Conservation (phyloP, 23 tunicate species). For the Styela plicata region DNA sequence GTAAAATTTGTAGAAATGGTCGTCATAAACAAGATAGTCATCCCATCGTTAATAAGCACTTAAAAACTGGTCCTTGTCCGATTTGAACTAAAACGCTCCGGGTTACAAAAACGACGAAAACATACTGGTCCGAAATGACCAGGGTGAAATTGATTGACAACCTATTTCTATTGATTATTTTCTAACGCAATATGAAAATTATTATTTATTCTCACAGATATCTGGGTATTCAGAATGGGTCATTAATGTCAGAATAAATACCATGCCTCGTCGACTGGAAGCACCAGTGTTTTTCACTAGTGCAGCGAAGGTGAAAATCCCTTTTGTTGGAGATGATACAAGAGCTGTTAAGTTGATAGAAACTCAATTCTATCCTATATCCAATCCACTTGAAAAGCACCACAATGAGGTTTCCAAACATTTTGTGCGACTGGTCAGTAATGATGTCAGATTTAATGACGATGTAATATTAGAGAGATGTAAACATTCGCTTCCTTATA, state of each 20-base stretch:
- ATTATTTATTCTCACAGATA: too few species aligned
- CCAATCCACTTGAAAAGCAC: constrained; percentile 60
- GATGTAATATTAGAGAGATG: constrained; percentile 76
- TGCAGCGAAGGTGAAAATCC: constrained; percentile 78
- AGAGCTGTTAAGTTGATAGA: constrained; percentile 34
- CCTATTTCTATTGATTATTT: too few species aligned
- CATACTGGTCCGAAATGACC: too few species aligned
- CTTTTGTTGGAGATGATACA: constrained; percentile 94
- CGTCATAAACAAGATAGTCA: too few species aligned
- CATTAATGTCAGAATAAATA: background rate
- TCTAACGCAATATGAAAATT: too few species aligned
- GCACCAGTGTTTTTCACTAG: constrained; percentile 85
- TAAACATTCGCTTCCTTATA: constrained; percentile 58
- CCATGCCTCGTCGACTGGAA: constrained; percentile 46
- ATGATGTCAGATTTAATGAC: constrained; percentile 42
- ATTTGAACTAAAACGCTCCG: too few species aligned
- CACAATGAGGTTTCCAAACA: constrained; percentile 38
- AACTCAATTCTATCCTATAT: constrained; percentile 32
- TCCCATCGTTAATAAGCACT: too few species aligned
- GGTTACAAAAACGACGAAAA: too few species aligned
- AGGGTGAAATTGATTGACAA: too few species aligned
- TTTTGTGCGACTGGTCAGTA: constrained; percentile 49
- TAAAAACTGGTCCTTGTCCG: too few species aligned
- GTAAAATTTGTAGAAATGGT: too few species aligned
- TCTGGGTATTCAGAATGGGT: too few species aligned